Evolutionary conservation across 2,113 vertebrate species (phyloP).

Genomic region (Grallaria varia): DNA sequence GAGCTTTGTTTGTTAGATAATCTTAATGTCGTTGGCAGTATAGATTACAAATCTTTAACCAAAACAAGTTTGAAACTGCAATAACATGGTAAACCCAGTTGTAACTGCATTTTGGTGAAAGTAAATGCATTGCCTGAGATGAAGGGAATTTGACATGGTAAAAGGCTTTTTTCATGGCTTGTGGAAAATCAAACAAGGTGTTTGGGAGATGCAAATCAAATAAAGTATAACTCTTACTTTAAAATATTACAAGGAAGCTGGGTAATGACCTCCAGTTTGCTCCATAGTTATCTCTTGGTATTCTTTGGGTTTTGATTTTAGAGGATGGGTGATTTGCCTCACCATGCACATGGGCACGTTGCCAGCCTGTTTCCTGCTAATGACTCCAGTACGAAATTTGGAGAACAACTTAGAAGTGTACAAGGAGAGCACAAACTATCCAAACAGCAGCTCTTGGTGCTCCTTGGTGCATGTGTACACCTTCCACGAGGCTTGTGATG

Average conservation of each 20-base stretch:
- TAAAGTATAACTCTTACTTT: background rate
- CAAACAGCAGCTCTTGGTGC: background rate
- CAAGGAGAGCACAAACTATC: background rate
- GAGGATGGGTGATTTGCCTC: background rate
- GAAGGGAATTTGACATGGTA: background rate
- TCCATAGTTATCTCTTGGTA: background rate
- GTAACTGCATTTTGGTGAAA: background rate
- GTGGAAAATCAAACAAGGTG: background rate
- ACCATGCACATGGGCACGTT: fast-evolving
- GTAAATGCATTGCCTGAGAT: background rate
- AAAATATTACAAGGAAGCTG: background rate
- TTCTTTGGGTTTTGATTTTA: background rate
- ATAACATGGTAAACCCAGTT: background rate
- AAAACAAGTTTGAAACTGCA: background rate
- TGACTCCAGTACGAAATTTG: background rate
- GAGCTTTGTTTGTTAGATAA: background rate
- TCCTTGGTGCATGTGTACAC: fast-evolving
- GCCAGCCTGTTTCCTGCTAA: background rate
- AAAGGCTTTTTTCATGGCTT: background rate
- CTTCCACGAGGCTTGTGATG: fast-evolving
- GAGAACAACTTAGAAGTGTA: background rate
- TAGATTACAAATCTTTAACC: background rate
- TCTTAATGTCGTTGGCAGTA: background rate
- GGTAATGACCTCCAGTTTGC: background rate
- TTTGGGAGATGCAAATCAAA: background rate